Conservation (phyloP, 1,140 invertebrate species). For the Caenorhabditis elegans region WBcel235 BX284604.4:13026501-13027000, state of each 20-base stretch:
- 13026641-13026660: no score
- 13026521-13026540: no score
- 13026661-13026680: no score
- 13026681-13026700: neutral
- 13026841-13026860: neutral
- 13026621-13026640: no score
- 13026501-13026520: no score
- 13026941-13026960: slow-evolving; percentile 24
- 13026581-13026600: no score
- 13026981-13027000: slow-evolving; percentile 1
- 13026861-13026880: neutral
- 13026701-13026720: neutral
- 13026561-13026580: no score
- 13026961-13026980: neutral
- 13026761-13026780: slow-evolving; percentile 11
- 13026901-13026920: no score
- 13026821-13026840: neutral
- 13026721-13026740: slow-evolving; percentile 17
- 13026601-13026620: no score
- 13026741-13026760: slow-evolving; percentile 18
- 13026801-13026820: slow-evolving; percentile 13
- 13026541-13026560: no score
- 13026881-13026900: neutral
- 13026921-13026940: no score
- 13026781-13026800: neutral